These are phyloP conservation scores for Tethya wilhelma DNA, from an alignment of 37 sponge, comb jelly and placozoan species.

Conservation along the genomic window DNA sequence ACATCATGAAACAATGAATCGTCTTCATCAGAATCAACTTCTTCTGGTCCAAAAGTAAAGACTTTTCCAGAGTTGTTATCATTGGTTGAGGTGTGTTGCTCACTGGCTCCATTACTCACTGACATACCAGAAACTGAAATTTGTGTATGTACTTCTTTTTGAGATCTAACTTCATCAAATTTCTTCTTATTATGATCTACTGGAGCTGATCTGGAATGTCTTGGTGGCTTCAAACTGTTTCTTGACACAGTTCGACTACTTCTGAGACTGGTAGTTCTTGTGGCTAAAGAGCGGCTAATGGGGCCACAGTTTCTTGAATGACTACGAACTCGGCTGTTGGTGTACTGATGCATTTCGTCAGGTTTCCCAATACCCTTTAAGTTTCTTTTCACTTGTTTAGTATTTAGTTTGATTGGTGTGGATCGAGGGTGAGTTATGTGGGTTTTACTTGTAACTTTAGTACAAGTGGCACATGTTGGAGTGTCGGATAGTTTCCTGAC, in stretches of 20 bases:
- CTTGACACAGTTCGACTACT: no score
- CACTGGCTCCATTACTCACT: no score
- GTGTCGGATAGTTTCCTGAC: no score
- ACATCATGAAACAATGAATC: constrained; percentile 36
- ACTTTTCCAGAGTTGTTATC: neutral
- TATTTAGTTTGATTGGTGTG: constrained; percentile 1
- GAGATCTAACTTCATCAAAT: no score
- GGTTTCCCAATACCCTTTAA: constrained; percentile 57
- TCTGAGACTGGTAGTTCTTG: neutral
- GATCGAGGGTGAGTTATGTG: neutral
- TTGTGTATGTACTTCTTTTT: no score
- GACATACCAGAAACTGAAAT: no score
- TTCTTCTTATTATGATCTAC: no score
- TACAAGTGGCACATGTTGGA: no score
- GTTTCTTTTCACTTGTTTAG: constrained; percentile 19
- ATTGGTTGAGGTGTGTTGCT: no score
- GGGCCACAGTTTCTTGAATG: neutral
- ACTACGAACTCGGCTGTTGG: no score
- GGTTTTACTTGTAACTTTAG: neutral
- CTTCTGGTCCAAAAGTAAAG: neutral
- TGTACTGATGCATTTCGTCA: constrained; percentile 71
- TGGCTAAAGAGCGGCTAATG: neutral
- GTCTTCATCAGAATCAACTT: neutral
- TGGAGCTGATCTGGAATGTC: no score
- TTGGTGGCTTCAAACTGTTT: no score